These are phyloP conservation scores for Argyrosomus regius DNA, from an alignment of 2,797 vertebrate species.

Conservation along the genomic window DNA sequence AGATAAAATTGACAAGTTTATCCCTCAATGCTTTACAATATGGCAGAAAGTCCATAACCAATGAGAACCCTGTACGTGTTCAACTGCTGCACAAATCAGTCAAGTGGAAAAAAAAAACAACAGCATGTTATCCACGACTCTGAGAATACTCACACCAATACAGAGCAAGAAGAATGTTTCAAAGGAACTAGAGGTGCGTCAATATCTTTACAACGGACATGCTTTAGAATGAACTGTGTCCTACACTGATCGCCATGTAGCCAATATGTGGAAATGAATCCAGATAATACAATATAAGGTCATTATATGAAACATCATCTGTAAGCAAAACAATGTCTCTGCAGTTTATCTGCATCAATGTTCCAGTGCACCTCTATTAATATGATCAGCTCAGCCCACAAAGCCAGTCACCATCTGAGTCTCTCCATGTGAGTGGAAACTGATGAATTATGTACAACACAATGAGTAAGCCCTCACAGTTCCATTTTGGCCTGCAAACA, in stretches of 20 bases:
- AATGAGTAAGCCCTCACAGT: neutral
- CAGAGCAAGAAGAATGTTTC: neutral
- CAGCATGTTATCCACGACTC: neutral
- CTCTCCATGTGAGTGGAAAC: slow-evolving; percentile 13
- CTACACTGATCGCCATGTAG: neutral
- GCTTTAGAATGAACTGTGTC: neutral
- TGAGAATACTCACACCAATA: neutral
- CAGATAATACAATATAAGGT: neutral
- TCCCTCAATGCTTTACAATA: neutral
- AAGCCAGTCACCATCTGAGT: neutral
- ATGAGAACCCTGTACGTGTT: neutral
- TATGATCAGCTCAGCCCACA: neutral
- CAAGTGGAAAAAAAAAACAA: no score
- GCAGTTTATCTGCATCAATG: neutral
- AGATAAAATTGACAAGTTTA: neutral
- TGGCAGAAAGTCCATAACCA: neutral
- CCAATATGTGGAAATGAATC: neutral
- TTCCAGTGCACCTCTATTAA: neutral
- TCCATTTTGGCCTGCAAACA: neutral
- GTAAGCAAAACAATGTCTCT: neutral
- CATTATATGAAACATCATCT: neutral
- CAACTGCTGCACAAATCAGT: slow-evolving; percentile 3
- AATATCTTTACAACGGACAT: neutral
- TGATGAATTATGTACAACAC: neutral
- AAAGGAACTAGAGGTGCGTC: neutral